These are phyloP conservation scores for Tachysurus vachellii DNA, from an alignment of 2,113 vertebrate genomes.

Conservation along the genomic window DNA sequence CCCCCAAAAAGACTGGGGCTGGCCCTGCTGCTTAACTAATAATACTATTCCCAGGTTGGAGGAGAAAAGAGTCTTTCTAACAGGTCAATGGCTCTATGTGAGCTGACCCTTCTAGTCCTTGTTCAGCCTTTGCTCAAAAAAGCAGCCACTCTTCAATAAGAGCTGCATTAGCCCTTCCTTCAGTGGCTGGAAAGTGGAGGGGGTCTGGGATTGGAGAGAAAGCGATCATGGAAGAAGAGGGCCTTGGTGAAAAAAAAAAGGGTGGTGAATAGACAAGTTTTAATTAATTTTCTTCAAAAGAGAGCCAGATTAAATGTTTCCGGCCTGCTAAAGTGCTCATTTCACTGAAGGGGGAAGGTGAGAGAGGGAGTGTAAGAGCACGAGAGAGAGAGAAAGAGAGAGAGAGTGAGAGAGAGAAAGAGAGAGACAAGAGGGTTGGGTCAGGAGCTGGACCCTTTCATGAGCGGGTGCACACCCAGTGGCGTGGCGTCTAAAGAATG, in stretches of 20 bases:
- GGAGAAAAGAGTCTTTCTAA: constrained; percentile 43
- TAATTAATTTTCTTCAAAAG: constrained; percentile 99
- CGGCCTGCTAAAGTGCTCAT: constrained; percentile 98
- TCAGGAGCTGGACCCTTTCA: constrained; percentile 84
- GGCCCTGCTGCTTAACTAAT: constrained; percentile 38
- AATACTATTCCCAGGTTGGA: constrained; percentile 50
- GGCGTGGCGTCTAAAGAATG: constrained; percentile 92
- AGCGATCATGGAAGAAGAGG: constrained; percentile 61
- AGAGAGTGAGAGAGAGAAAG: constrained; percentile 72
- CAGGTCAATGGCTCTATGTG: constrained; percentile 64
- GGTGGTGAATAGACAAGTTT: constrained; percentile 90
- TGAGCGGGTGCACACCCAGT: constrained; percentile 92
- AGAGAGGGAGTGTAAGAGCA: constrained; percentile 74
- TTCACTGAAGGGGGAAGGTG: constrained; percentile 85
- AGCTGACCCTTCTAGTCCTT: constrained; percentile 47
- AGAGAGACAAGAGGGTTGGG: constrained; percentile 68
- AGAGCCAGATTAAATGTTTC: constrained; percentile 99
- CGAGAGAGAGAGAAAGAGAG: constrained; percentile 77
- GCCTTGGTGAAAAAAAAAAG: constrained; percentile 69
- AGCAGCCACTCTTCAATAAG: constrained; percentile 66
- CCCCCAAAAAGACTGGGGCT: neutral
- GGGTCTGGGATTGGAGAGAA: constrained; percentile 55
- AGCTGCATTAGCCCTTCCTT: constrained; percentile 65
- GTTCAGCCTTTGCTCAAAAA: constrained; percentile 55
- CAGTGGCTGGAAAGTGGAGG: constrained; percentile 49